phyloP scores from a whole-genome alignment of 2,888 invertebrate species.

The Brachyopa scutellaris region DNA sequence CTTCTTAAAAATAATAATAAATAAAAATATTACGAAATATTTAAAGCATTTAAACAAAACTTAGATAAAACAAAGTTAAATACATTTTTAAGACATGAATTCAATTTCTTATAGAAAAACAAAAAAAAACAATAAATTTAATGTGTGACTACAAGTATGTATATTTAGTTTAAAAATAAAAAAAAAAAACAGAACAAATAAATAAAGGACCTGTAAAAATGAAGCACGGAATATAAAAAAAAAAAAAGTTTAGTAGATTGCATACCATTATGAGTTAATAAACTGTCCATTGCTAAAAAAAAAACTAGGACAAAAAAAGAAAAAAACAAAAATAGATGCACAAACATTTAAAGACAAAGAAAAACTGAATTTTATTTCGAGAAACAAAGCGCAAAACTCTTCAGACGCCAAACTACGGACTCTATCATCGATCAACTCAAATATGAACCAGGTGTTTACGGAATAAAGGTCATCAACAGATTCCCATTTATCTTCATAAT shows the following conservation, averaged over 20 bases:
- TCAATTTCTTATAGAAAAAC: constrained; percentile 2
- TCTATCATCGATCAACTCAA: too few species aligned
- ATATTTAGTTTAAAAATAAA: constrained; percentile 30
- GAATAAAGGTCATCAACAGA: too few species aligned
- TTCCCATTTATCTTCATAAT: too few species aligned
- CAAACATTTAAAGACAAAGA: constrained; percentile 26
- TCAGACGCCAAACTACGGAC: too few species aligned
- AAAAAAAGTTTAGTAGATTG: constrained; percentile 29
- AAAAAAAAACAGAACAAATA: constrained; percentile 19
- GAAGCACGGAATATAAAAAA: not conserved
- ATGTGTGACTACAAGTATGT: constrained; percentile 3
- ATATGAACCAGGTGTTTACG: too few species aligned
- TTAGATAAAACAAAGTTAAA: constrained; percentile 14
- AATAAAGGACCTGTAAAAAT: not conserved
- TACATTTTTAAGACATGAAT: constrained; percentile 21
- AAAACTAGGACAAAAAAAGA: too few species aligned
- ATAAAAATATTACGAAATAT: not conserved
- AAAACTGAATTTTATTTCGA: not conserved
- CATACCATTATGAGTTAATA: constrained; percentile 36
- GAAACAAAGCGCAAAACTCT: too few species aligned
- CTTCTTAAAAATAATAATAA: not conserved
- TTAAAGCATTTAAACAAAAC: constrained; percentile 13
- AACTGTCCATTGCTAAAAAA: constrained; percentile 35
- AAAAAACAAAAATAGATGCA: constrained; percentile 48
- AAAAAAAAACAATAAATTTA: constrained; percentile 1